phyloP scores from a whole-genome alignment of 2,888 invertebrate species.

The Empis stercorea region DNA sequence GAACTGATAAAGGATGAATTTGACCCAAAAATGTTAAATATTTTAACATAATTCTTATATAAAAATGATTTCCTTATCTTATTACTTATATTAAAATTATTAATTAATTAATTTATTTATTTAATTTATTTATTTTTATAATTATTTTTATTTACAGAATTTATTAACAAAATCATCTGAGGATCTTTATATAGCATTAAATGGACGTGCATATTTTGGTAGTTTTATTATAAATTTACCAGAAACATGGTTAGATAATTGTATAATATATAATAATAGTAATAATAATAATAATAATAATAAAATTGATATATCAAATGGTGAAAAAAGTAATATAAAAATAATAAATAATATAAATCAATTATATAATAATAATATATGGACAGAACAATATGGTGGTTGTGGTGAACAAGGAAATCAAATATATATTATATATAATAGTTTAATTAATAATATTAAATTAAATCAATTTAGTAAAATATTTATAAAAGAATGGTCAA shows the following conservation, averaged over 20 bases:
- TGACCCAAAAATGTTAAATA: too few species aligned
- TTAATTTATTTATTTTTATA: not conserved
- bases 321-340: slow-evolving; percentile 43
- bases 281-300: slow-evolving; percentile 25
- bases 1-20: too few species aligned
- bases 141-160: slow-evolving; percentile 3
- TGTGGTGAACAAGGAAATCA: slow-evolving; percentile 46
- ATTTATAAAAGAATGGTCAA: slow-evolving; percentile 49
- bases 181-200: slow-evolving; percentile 43
- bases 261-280: too few species aligned
- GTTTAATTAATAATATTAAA: slow-evolving; percentile 18
- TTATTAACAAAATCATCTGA: slow-evolving; percentile 38
- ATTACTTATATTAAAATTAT: too few species aligned
- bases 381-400: slow-evolving; percentile 48
- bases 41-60: too few species aligned
- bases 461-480: slow-evolving; percentile 28
- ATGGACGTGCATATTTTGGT: slow-evolving; percentile 43
- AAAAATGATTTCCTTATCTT: too few species aligned
- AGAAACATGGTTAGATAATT: slow-evolving; percentile 43
- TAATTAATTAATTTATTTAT: not conserved
- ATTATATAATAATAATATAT: slow-evolving; percentile 40
- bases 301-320: slow-evolving; percentile 29
- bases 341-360: slow-evolving; percentile 40
- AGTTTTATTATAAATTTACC: slow-evolving; percentile 47
- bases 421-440: slow-evolving; percentile 39